Conservation (phyloP, 2,888 invertebrate genomes). For the Ichneumon xanthorius region DNA sequence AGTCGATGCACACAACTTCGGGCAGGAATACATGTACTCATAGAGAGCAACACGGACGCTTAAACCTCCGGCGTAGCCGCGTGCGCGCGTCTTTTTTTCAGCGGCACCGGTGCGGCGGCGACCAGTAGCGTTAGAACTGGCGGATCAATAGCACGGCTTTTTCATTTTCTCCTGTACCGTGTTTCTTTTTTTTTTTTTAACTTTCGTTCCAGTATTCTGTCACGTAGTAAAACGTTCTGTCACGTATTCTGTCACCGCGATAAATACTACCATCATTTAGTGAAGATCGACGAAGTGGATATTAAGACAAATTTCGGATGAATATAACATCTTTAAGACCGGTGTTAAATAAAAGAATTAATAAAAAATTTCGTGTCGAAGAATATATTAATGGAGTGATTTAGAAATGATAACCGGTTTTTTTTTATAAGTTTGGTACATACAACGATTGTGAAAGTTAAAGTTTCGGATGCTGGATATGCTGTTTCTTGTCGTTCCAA, state of each 20-base stretch:
- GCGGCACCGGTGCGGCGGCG: slow-evolving; percentile 11
- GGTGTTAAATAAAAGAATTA: not conserved
- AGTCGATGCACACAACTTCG: slow-evolving; percentile 33
- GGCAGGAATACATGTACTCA: slow-evolving; percentile 3
- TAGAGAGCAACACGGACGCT: slow-evolving; percentile 20
- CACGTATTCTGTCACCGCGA: too few relatives aligned
- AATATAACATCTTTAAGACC: not conserved
- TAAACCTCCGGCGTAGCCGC: slow-evolving; percentile 47
- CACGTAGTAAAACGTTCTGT: too few relatives aligned
- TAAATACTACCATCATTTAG: too few relatives aligned
- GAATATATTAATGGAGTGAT: too few relatives aligned
- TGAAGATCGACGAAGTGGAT: not conserved
- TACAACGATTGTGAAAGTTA: not conserved
- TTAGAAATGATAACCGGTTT: too few relatives aligned
- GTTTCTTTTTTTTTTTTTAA: not conserved
- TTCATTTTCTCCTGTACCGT: slow-evolving; percentile 13
- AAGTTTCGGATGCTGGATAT: too few relatives aligned
- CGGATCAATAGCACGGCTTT: slow-evolving; percentile 73
- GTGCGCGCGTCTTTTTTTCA: slow-evolving; percentile 46
- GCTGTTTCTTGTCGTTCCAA: too few relatives aligned
- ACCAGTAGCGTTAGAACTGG: slow-evolving; percentile 77
- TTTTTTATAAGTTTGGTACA: too few relatives aligned
- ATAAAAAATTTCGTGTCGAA: not conserved
- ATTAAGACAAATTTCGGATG: not conserved
- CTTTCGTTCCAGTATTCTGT: too few relatives aligned